Percentiles rank a stretch among this genome's conserved stretches.
These are phyloP conservation scores for Drosophila bocki DNA, from an alignment of 1,140 invertebrate genomes.

Conservation along the genomic window DNA sequence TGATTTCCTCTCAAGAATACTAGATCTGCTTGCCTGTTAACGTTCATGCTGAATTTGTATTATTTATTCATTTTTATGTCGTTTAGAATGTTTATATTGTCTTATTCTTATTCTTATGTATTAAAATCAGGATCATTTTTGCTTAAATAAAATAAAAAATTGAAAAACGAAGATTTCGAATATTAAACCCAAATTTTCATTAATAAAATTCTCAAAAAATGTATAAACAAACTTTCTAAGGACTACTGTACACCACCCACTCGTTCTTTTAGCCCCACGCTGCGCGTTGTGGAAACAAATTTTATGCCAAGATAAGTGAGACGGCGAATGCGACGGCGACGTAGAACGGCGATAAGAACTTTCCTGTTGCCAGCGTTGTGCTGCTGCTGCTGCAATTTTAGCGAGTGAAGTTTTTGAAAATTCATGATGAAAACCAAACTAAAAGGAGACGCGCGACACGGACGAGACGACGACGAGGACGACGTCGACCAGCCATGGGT, in stretches of 20 bases:
- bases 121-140: no score
- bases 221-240: not conserved
- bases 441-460: constrained; percentile 63
- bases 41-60: no score
- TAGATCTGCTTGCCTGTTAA: no score
- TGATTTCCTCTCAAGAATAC: no score
- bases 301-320: constrained; percentile 80
- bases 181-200: not conserved
- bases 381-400: constrained; percentile 63
- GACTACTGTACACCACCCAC: constrained; percentile 14
- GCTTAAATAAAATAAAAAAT: no score
- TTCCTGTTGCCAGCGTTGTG: constrained; percentile 41
- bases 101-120: no score
- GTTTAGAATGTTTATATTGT: no score
- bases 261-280: not conserved
- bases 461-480: constrained; percentile 25
- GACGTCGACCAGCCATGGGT: constrained; percentile 23
- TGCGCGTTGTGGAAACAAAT: constrained; percentile 70
- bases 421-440: constrained; percentile 83
- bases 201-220: not conserved
- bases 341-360: constrained; percentile 53
- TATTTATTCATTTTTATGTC: no score
- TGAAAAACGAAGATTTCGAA: not conserved
- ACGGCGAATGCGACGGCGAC: constrained; percentile 45
- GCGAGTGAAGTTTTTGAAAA: constrained; percentile 69